Conservation (phyloP, 2,797 vertebrate genomes). For the Enteromius anoplus region DNA sequence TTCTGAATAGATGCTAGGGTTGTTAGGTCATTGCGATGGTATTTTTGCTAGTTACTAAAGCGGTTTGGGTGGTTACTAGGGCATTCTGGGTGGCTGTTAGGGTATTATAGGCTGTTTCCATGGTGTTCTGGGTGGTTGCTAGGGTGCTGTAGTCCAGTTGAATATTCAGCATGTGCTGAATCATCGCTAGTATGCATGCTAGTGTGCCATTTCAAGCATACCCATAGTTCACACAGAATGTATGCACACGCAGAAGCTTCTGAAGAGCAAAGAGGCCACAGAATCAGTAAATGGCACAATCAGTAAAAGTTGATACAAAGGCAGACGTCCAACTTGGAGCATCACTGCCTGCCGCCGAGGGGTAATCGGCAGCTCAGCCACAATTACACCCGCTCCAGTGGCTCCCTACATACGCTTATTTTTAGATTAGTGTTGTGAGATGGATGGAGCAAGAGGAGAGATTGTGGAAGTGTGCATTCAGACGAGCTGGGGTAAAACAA, state of each 20-base stretch:
- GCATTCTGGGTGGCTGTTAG: neutral
- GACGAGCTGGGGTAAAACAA: slow-evolving; percentile 26
- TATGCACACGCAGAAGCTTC: neutral
- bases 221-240: neutral
- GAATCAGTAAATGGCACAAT: slow-evolving; percentile 2
- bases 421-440: slow-evolving; percentile 40
- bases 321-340: slow-evolving; percentile 32
- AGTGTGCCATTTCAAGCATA: neutral
- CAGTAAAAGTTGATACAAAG: slow-evolving; percentile 21
- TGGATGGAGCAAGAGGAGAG: slow-evolving; percentile 19
- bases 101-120: neutral
- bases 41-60: neutral
- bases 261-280: slow-evolving; percentile 5
- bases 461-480: slow-evolving; percentile 23
- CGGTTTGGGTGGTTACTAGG: neutral
- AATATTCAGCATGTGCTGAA: neutral
- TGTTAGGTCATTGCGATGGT: neutral
- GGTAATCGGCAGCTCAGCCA: slow-evolving; percentile 38
- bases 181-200: neutral
- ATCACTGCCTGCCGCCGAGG: slow-evolving; percentile 21
- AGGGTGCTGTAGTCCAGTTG: neutral
- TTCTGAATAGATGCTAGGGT: neutral
- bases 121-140: neutral
- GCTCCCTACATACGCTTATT: slow-evolving; percentile 20
- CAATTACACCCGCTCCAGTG: slow-evolving; percentile 42